Conservation (phyloP, 2,113 vertebrate genomes). For the Fukomys damarensis region DNA sequence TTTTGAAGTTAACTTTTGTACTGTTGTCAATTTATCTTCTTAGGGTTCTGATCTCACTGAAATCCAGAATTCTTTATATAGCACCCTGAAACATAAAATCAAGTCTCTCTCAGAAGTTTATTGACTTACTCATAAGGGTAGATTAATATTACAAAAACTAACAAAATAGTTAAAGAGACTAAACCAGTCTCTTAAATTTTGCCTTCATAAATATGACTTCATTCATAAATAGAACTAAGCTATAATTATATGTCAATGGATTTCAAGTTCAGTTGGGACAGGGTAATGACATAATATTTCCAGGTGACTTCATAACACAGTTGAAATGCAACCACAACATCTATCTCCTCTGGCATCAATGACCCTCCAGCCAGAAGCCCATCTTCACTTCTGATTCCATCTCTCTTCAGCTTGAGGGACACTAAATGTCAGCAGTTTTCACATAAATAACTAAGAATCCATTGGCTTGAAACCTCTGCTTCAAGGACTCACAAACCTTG, state of each 20-base stretch:
- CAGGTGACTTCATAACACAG: neutral
- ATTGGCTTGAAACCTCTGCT: neutral
- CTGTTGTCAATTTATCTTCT: neutral
- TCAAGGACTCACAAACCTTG: neutral
- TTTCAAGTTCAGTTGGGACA: neutral
- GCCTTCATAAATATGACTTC: neutral
- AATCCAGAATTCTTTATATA: neutral
- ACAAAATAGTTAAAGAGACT: neutral
- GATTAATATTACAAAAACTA: neutral
- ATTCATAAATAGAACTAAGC: neutral
- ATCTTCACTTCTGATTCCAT: neutral
- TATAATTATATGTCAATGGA: neutral
- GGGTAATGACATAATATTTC: neutral
- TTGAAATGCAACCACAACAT: neutral
- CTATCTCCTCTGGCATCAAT: neutral
- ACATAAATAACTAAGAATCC: neutral
- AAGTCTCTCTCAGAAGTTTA: neutral
- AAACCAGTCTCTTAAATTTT: neutral
- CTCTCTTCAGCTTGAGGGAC: neutral
- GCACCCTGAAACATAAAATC: neutral
- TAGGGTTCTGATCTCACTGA: constrained; percentile 20
- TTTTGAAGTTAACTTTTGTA: neutral
- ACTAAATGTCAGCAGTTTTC: neutral
- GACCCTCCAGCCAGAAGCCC: neutral
- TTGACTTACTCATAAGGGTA: neutral